Evolutionary conservation across 1,140 invertebrate species (phyloP).

Genomic region (Chymomyza costata): DNA sequence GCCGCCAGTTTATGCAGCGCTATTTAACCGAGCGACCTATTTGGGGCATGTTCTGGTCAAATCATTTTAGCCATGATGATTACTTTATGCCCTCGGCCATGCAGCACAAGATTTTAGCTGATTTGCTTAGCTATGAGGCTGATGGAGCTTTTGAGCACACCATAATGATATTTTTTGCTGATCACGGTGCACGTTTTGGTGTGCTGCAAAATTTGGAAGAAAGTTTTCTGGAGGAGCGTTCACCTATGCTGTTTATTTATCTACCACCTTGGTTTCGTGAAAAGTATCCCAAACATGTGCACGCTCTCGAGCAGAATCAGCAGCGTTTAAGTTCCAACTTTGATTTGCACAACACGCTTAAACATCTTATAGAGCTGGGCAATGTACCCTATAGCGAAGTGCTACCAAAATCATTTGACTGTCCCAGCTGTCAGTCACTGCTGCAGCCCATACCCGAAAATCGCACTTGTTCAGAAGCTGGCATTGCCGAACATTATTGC

Average conservation of each 20-base stretch:
- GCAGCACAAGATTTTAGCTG: background rate
- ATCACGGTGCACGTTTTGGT: slow-evolving; percentile 93
- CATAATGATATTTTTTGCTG: slow-evolving; percentile 87
- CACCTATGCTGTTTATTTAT: slow-evolving; percentile 87
- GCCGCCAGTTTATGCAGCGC: slow-evolving; percentile 68
- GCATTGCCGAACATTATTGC: slow-evolving; percentile 85
- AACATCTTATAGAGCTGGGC: slow-evolving; percentile 68
- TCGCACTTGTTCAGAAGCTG: slow-evolving; percentile 82
- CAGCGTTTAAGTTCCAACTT: slow-evolving; percentile 85
- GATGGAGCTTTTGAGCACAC: slow-evolving; percentile 67
- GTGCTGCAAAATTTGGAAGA: slow-evolving; percentile 78
- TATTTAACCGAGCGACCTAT: background rate
- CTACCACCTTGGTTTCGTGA: slow-evolving; percentile 83
- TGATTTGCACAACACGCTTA: slow-evolving; percentile 83
- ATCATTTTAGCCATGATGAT: slow-evolving; percentile 83
- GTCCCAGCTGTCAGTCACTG: slow-evolving; percentile 80
- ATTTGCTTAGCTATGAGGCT: background rate
- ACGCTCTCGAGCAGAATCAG: slow-evolving; percentile 83
- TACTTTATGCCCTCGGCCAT: background rate
- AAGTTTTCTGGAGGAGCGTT: slow-evolving; percentile 89
- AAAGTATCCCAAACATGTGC: slow-evolving; percentile 79
- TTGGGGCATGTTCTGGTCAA: slow-evolving; percentile 86
- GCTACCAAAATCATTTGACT: too few species aligned
- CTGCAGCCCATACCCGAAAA: slow-evolving; percentile 79
- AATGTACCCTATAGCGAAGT: slow-evolving; percentile 61